A percentile compares a stretch with the other conserved stretches of the same genome.
phyloP scores from a whole-genome alignment of 2,113 vertebrate genomes.

The Caloenas nicobarica region DNA sequence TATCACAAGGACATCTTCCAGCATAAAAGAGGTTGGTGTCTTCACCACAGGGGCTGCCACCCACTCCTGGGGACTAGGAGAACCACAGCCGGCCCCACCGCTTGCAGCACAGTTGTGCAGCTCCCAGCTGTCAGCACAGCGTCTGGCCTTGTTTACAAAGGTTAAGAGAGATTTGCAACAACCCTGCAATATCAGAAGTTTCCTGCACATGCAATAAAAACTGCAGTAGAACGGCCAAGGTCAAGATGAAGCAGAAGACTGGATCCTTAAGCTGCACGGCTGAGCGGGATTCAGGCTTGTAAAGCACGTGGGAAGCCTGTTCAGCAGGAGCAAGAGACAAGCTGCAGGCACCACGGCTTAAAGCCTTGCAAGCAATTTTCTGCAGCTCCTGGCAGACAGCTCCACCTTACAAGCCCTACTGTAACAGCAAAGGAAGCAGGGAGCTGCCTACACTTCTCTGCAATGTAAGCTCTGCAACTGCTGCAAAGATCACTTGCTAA shows the following conservation, averaged over 20 bases:
- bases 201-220: background rate
- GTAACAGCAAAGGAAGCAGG: slow-evolving; percentile 27
- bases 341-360: background rate
- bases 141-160: background rate
- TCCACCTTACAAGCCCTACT: background rate
- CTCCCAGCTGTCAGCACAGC: background rate
- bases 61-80: background rate
- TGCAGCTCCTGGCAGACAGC: background rate
- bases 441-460: slow-evolving; percentile 50
- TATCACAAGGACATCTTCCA: background rate
- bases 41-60: background rate
- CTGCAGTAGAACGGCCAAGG: background rate
- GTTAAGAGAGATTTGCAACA: background rate
- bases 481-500: slow-evolving; percentile 57
- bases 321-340: background rate
- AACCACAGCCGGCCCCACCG: fast-evolving
- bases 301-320: background rate
- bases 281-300: background rate
- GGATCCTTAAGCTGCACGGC: background rate
- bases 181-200: background rate
- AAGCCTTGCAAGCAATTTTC: background rate
- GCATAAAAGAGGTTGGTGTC: background rate
- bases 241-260: background rate
- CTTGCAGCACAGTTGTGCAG: fast-evolving
- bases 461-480: slow-evolving; percentile 46